Conservation (phyloP, 2,888 invertebrate species). For the Nemoura dubitans region DNA sequence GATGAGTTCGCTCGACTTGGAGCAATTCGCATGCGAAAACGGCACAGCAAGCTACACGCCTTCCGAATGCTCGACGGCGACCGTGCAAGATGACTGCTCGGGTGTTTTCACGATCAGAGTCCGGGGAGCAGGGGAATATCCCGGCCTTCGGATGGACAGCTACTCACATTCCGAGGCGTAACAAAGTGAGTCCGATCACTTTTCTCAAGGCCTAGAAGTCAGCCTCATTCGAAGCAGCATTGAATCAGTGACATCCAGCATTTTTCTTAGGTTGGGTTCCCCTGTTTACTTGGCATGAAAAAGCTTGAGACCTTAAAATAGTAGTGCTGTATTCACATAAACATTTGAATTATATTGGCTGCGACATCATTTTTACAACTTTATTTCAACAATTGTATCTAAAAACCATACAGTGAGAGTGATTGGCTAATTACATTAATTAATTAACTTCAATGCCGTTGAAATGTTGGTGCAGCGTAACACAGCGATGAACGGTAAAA, state of each 20-base stretch:
- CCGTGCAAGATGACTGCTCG: constrained; percentile 19
- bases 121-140: neutral
- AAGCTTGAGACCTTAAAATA: no score
- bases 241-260: no score
- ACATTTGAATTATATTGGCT: no score
- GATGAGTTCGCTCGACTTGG: constrained; percentile 33
- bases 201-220: no score
- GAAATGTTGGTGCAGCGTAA: neutral
- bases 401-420: neutral
- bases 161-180: constrained; percentile 24
- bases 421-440: constrained; percentile 7
- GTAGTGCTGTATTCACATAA: no score
- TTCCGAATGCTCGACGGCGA: constrained; percentile 24
- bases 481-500: neutral
- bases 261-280: no score
- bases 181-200: no score
- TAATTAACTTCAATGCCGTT: neutral
- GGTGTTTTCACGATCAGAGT: constrained; percentile 26
- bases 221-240: no score
- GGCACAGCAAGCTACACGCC: constrained; percentile 22
- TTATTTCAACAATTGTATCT: constrained; percentile 12
- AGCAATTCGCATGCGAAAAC: constrained; percentile 19
- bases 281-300: no score
- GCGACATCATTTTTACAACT: neutral
- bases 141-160: neutral